phyloP scores from a whole-genome alignment of 1,140 invertebrate species.

The Zaprionus davidi region DNA sequence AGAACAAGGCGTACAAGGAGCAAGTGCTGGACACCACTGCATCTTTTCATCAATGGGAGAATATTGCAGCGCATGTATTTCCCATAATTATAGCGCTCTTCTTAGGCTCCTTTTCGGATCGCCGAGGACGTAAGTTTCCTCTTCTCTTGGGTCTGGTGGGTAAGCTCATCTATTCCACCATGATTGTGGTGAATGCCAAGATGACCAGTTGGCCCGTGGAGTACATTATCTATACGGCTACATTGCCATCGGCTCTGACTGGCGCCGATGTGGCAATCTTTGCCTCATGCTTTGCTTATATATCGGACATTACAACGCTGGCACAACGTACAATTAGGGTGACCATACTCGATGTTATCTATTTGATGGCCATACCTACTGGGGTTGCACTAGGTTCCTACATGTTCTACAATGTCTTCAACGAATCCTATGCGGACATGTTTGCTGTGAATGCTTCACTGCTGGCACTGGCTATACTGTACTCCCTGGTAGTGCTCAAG shows the following conservation, averaged over 20 bases:
- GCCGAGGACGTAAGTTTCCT: conserved; percentile 86
- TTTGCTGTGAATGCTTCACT: conserved; percentile 88
- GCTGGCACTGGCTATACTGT: conserved; percentile 87
- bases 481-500: conserved; percentile 85
- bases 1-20: conserved; percentile 86
- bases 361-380: conserved; percentile 90
- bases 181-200: conserved; percentile 89
- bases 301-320: conserved; percentile 88
- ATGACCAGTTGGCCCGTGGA: conserved; percentile 89
- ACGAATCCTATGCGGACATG: conserved; percentile 88
- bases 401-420: conserved; percentile 85
- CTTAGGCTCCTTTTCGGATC: conserved; percentile 91
- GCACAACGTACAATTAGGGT: conserved; percentile 89
- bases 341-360: conserved; percentile 89
- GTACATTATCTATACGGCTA: conserved; percentile 89
- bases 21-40: conserved; percentile 89
- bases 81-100: conserved; percentile 91
- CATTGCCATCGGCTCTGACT: conserved; percentile 89
- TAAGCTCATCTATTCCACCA: conserved; percentile 89
- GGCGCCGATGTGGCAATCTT: conserved; percentile 91
- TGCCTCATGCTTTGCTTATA: conserved; percentile 89
- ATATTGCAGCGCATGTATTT: conserved; percentile 88
- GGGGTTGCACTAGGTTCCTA: conserved; percentile 88
- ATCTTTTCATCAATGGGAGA: conserved; percentile 90
- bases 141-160: conserved; percentile 88